A percentile compares a stretch with the other conserved stretches of the same genome.
These are phyloP conservation scores for Lagria hirta DNA, from an alignment of 2,888 invertebrate genomes.

Conservation along the genomic window DNA sequence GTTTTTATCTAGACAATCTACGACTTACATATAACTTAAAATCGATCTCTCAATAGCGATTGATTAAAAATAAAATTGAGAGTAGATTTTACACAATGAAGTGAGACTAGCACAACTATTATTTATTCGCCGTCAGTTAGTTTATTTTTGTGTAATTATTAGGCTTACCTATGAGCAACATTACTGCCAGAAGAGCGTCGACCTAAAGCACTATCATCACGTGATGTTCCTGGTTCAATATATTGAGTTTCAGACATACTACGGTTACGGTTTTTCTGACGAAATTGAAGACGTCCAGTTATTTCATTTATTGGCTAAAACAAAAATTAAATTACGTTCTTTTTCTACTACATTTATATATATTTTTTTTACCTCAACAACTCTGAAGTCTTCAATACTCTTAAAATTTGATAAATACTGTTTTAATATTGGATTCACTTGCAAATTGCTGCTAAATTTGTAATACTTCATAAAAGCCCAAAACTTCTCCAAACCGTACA, in stretches of 20 bases:
- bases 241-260: slow-evolving; percentile 66
- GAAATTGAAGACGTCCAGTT: slow-evolving; percentile 54
- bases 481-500: slow-evolving; percentile 98
- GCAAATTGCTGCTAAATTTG: slow-evolving; percentile 73
- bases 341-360: slow-evolving; percentile 3
- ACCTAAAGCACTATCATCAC: slow-evolving; percentile 16
- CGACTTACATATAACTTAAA: too few species aligned
- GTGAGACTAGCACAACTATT: too few species aligned
- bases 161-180: slow-evolving; percentile 37
- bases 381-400: slow-evolving; percentile 87
- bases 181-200: slow-evolving; percentile 17
- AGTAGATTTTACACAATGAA: too few species aligned
- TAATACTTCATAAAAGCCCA: slow-evolving; percentile 99
- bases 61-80: too few species aligned
- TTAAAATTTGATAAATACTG: slow-evolving; percentile 78
- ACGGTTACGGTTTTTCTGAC: slow-evolving; percentile 62
- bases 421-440: slow-evolving; percentile 72
- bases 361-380: slow-evolving; percentile 70
- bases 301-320: slow-evolving; percentile 57
- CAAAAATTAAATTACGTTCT: slow-evolving; percentile 22
- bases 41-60: too few species aligned
- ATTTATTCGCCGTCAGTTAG: too few species aligned
- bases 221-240: slow-evolving; percentile 34
- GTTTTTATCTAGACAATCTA: too few species aligned
- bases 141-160: too few species aligned